Conservation (phyloP, 2,888 invertebrate genomes). For the Polymixis lichenea region DNA sequence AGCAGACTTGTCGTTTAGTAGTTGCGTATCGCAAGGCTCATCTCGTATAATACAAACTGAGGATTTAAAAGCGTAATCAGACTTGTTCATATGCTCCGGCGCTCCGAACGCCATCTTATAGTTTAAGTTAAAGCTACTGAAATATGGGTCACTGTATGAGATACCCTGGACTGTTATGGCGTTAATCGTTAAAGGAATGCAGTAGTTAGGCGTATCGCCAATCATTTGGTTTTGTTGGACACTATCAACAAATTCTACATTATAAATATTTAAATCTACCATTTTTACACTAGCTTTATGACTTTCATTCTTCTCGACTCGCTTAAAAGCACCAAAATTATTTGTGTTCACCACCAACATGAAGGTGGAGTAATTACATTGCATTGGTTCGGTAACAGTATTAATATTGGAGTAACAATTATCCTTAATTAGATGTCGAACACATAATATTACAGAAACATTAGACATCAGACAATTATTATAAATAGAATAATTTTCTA, state of each 20-base stretch:
- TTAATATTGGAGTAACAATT: conserved; percentile 90
- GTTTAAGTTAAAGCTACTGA: conserved; percentile 91
- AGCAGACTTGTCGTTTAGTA: conserved; percentile 86
- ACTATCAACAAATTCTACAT: conserved; percentile 90
- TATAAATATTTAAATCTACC: conserved; percentile 91
- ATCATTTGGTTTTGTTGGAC: conserved; percentile 91
- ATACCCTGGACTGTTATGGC: conserved; percentile 92
- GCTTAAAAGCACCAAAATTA: conserved; percentile 91
- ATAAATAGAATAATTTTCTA: conserved; percentile 91
- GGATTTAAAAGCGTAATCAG: conserved; percentile 92
- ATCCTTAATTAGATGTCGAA: conserved; percentile 92
- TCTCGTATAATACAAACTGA: conserved; percentile 90
- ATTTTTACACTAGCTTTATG: conserved; percentile 90
- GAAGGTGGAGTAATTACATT: conserved; percentile 91
- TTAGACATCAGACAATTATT: conserved; percentile 90
- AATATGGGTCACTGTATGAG: conserved; percentile 91
- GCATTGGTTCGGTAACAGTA: conserved; percentile 91
- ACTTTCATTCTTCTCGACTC: conserved; percentile 90
- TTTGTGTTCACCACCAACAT: conserved; percentile 91
- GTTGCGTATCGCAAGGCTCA: conserved; percentile 88
- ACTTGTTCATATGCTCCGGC: conserved; percentile 91
- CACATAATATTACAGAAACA: conserved; percentile 92
- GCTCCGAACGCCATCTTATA: conserved; percentile 90
- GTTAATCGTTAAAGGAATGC: conserved; percentile 91
- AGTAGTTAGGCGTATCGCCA: conserved; percentile 90